Evolutionary conservation across 2,888 invertebrate genomes (phyloP).

Genomic region (Napeogenes inachia): DNA sequence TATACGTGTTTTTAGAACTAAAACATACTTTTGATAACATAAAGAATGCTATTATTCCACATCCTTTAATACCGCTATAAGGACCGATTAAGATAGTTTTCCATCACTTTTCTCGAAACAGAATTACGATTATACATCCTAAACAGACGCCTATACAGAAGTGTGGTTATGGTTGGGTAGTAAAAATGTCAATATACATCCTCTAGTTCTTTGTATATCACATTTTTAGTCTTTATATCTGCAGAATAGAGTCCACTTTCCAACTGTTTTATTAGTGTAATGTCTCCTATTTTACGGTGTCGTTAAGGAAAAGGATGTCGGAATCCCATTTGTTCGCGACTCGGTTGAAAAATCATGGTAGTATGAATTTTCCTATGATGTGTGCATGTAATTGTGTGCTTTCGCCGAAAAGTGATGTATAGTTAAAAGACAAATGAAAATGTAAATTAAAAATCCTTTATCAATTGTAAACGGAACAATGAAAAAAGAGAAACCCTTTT

Average conservation of each 20-base stretch:
- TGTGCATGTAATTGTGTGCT: conserved; percentile 2
- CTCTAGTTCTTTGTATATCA: not conserved
- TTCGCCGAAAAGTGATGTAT: not conserved
- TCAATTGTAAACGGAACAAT: not conserved
- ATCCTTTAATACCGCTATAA: not conserved
- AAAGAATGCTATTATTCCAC: not conserved
- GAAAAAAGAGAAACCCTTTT: not conserved
- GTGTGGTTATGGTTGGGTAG: conserved; percentile 1
- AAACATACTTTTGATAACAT: not conserved
- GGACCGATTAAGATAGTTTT: conserved; percentile 1
- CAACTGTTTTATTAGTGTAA: conserved; percentile 4
- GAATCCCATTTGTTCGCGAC: conserved; percentile 11
- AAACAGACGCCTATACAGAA: conserved; percentile 1
- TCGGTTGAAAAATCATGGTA: conserved; percentile 1
- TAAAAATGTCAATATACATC: conserved; percentile 6
- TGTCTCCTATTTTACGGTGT: conserved; percentile 16
- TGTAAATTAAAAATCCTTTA: conserved; percentile 5
- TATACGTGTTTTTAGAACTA: not conserved
- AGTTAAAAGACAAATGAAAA: not conserved
- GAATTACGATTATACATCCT: conserved; percentile 1
- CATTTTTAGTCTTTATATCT: not conserved
- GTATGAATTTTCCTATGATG: conserved; percentile 2
- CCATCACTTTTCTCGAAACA: not conserved
- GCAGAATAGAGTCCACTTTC: not conserved
- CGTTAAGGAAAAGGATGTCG: conserved; percentile 13